Percentiles rank a stretch among this genome's conserved stretches.
phyloP scores from a whole-genome alignment of 2,113 vertebrate species.

The Delphinus delphis region DNA sequence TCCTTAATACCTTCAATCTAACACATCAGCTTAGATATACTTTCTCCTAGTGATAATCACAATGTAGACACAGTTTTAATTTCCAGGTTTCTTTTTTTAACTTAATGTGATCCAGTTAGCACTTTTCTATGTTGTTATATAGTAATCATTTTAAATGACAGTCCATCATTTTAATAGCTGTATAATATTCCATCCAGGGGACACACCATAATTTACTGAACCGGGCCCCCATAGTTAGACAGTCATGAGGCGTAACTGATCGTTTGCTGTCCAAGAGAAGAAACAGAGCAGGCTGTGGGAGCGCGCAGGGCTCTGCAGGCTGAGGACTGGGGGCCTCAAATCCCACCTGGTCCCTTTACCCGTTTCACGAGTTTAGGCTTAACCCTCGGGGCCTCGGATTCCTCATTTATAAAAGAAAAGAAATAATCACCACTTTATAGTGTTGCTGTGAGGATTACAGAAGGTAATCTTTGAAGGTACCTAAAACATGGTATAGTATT shows the following conservation, averaged over 20 bases:
- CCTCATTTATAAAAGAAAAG: neutral
- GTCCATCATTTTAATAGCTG: slow-evolving; percentile 72
- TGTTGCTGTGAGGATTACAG: neutral
- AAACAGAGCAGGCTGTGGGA: neutral
- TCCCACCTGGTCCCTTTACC: neutral
- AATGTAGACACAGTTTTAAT: slow-evolving; percentile 41
- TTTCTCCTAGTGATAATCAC: slow-evolving; percentile 52
- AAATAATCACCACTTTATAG: neutral
- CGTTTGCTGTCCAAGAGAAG: slow-evolving; percentile 7
- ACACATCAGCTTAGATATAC: neutral
- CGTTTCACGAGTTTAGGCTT: neutral
- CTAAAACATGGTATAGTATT: neutral
- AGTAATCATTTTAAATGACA: slow-evolving; percentile 64
- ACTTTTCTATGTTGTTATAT: slow-evolving; percentile 43
- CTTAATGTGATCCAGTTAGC: slow-evolving; percentile 55
- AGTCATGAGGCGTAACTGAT: slow-evolving; percentile 55
- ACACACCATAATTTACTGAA: slow-evolving; percentile 44
- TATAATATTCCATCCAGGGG: slow-evolving; percentile 66
- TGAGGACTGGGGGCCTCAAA: neutral
- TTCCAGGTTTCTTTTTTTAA: slow-evolving; percentile 24
- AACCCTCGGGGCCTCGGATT: neutral
- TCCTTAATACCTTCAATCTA: slow-evolving; percentile 35
- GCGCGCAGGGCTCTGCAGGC: neutral
- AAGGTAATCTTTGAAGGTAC: neutral
- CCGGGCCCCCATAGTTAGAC: slow-evolving; percentile 10